Base-by-base conservation (phyloP, 2,797 vertebrate species). In the Australoheros facetus region DNA sequence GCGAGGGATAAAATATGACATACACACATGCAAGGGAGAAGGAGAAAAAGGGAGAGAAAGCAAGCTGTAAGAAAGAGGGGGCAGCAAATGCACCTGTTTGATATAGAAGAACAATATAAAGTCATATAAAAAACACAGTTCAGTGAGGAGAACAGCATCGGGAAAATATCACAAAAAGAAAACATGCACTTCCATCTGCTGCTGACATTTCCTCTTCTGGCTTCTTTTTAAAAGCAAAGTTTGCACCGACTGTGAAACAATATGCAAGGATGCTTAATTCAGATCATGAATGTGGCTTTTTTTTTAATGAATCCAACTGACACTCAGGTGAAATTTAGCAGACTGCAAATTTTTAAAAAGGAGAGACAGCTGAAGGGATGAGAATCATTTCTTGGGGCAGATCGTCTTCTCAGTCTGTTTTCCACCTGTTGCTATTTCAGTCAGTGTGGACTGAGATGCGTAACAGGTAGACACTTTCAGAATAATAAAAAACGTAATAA, bases 21-120 rank as follows among this genome's bases (percentile, higher is more conserved):
- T 87, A 95, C 95, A 95, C 86, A 95, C 93, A 93, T 93, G 87
- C 91, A 94, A 90, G 89, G 94, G 88, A 94, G 84, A 92, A 86
- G 91, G 85, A 92, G 84, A 93, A 92, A 93, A 86, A 88, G 89
- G 89, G 89, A 95, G 91, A 95, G 76, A 95, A 91, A 89, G 92
- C 80, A 89, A 92, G 91, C 89, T 91, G 93, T 95, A 92, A 96
- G 94, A 95, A 94, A 91, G 87, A 91, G 83, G 85, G 88, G 89
- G 89, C 81, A 92, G 89, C 81, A 92, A 89, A 23, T 83, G 91
- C 85, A 90, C 57, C 82, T 87, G 78, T 90, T 85, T 89, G 75
- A 85, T 73, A 88, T 83, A 90, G 81, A 85, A 92, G 80, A 77
- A 78, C 78, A 84, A 75, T 83, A 69, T 81, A 26, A 90, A 90